Base-by-base conservation (phyloP, 2,888 invertebrate species). In the Orthosia incerta region DNA sequence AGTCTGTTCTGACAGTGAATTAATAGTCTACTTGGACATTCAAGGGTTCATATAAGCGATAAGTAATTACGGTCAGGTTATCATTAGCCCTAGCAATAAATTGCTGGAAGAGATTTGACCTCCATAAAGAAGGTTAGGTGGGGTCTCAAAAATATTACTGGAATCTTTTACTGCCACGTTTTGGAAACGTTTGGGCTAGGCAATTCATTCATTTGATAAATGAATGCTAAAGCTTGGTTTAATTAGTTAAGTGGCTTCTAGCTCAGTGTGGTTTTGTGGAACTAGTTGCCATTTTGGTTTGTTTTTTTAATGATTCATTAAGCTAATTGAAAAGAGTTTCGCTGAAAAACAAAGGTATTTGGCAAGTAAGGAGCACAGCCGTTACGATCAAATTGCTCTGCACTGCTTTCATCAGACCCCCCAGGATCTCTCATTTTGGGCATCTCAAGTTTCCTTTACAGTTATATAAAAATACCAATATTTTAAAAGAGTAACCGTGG, bases 41-140 rank as follows among this genome's bases (percentile, higher is more conserved):
- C 79, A 83, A 87, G 84, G 84, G 87, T 89, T 89, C 89, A 89
- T 88, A 90, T 86, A 88, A 86, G 87, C 86, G 87, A 87, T 84
- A 89, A 88, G 86, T 88, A 89, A 90, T 89, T 87, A 91, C 84
- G 89, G 86, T 84, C 57, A 82, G 79, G 85, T 89, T 87, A 88
- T 89, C 84, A 85, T 84, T 75, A 73, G 80, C 70, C 74, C 83
- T 82, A 64, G 80, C 86, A 71, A 86, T 90, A 91, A 86, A 88
- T 88, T 87, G 64, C 55, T 76, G 68, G 71, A 73, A 66, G 84
- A 87, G 88, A 90, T 88, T 86, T 87, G 87, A 90, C 89, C 88
- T 83, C 85, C 83, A 88, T 89, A 89, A 87, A 89, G 78, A 86
- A 85, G 79, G 82, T 76, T 75, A 83, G 85, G 74, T 68, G 82